A percentile compares a stretch with the other conserved stretches of the same genome.
These are phyloP conservation scores for Sphaeramia orbicularis DNA, from an alignment of 2,797 vertebrate genomes.

Conservation along the genomic window DNA sequence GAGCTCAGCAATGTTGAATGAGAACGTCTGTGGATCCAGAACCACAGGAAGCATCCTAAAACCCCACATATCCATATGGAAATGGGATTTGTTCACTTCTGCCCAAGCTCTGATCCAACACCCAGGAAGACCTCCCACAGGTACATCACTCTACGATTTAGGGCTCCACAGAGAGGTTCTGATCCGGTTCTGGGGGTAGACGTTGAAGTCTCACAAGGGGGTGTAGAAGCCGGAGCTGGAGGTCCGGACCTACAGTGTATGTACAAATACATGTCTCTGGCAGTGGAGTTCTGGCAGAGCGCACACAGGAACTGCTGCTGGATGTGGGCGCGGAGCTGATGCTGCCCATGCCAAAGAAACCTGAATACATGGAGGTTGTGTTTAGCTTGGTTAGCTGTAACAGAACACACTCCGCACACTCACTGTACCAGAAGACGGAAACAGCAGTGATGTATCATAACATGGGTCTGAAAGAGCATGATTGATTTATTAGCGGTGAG, in stretches of 20 bases:
- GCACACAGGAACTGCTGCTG: conserved; percentile 58
- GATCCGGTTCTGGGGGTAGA: conserved; percentile 24
- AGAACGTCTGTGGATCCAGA: conserved; percentile 29
- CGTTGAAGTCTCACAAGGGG: conserved; percentile 27
- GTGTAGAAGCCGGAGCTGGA: conserved; percentile 46
- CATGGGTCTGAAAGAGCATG: conserved; percentile 10
- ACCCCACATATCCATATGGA: conserved; percentile 62
- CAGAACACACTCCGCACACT: conserved; percentile 39
- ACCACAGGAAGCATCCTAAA: conserved; percentile 46
- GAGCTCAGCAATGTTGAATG: conserved; percentile 24
- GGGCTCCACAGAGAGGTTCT: conserved; percentile 33
- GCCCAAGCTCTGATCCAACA: conserved; percentile 30
- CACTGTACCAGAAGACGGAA: conserved; percentile 28
- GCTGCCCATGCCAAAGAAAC: conserved; percentile 51
- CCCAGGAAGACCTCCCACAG: conserved; percentile 71
- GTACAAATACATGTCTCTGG: conserved; percentile 28
- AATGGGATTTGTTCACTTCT: conserved; percentile 42
- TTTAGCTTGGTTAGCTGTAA: conserved; percentile 51
- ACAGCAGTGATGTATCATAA: conserved; percentile 16
- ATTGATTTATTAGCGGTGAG: conserved; percentile 54
- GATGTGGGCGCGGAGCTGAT: conserved; percentile 44
- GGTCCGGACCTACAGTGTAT: conserved; percentile 57
- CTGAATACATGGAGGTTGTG: conserved; percentile 48
- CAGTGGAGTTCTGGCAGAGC: conserved; percentile 36
- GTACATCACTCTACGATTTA: conserved; percentile 2